Conservation (phyloP, 2,888 invertebrate species). For the Aleiodes alternator region DNA sequence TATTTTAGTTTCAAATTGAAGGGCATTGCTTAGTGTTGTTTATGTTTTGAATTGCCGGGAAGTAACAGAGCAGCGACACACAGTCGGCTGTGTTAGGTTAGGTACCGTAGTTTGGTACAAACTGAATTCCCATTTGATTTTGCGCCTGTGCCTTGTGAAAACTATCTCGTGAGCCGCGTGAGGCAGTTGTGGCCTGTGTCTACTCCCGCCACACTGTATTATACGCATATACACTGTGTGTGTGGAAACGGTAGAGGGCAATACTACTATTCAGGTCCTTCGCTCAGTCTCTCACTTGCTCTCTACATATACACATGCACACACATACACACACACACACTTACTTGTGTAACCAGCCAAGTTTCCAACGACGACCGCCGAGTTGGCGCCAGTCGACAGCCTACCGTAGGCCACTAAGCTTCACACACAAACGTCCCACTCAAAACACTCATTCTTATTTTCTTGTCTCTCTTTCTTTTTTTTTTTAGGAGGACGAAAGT, state of each 20-base stretch:
- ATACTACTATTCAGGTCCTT: slow-evolving; percentile 22
- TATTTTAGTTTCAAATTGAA: not conserved
- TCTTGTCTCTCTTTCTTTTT: not conserved
- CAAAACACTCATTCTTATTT: slow-evolving; percentile 27
- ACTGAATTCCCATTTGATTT: slow-evolving; percentile 50
- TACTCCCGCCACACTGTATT: slow-evolving; percentile 44
- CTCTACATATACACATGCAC: not conserved
- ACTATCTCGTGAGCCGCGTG: slow-evolving; percentile 47
- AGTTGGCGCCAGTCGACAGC: slow-evolving; percentile 61
- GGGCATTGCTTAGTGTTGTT: slow-evolving; percentile 34
- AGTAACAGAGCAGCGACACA: slow-evolving; percentile 19
- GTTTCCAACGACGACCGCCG: slow-evolving; percentile 60
- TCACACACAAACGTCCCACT: slow-evolving; percentile 14
- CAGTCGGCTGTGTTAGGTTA: slow-evolving; percentile 37
- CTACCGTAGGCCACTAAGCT: slow-evolving; percentile 20
- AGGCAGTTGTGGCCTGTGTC: slow-evolving; percentile 25
- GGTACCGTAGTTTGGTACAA: slow-evolving; percentile 56
- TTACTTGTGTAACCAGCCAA: slow-evolving; percentile 30
- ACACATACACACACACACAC: not conserved
- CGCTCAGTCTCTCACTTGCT: too few relatives aligned
- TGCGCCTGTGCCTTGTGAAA: not conserved
- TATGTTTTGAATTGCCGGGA: slow-evolving; percentile 33
- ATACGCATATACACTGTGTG: slow-evolving; percentile 23
- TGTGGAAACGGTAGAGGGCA: not conserved
- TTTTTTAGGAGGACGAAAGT: not conserved